Evolutionary conservation across 2,888 invertebrate species (phyloP), one percentile per base, ranked within the genome.

Genomic region (Linnaemya tessellans): DNA sequence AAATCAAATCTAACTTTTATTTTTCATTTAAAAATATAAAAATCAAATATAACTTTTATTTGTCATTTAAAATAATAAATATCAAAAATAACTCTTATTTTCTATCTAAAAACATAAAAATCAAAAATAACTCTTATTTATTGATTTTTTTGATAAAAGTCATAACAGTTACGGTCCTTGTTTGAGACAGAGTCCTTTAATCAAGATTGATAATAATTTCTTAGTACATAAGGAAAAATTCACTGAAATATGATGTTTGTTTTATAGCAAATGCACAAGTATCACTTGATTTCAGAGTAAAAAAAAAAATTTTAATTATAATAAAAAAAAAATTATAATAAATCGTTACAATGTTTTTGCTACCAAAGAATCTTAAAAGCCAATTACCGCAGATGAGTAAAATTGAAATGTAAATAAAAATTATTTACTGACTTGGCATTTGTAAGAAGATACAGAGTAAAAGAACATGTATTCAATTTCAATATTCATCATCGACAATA

Each of bases 321-420:
- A 41, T 15, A 43, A 38, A 7, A 20, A 8, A 20, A 41, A 22
- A 54, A 22, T 9, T n/a, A n/a, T n/a, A n/a, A 13, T 3, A 25
- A 25, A 4, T 7, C 30, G 41, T 11, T 11, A 18, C 35, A 35
- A 13, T 49, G 54, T 46, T 25, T 4, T 18, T 41, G 41, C 54
- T 41, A 38, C 64, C 49, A 75, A 54, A 41, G 43, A 65, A 75
- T 75, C 64, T 65, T 65, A 38, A 43, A 54, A 75, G 65, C 54
- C 54, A 64, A 56, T 75, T 54, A 56, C 15, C 1, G 41, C 22
- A 54, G 3, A 65, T 43, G 75, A 65, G 65, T 30, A n/a, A 65
- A 65, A 65, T 65, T 49, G 25, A 49, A 64, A 64, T 22, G 64
- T 35, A 49, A 1, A 46, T 65, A 49, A 18, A 25, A 49, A 46